Conservation (phyloP, 1,140 invertebrate species). For the Heliconius eleuchia region DNA sequence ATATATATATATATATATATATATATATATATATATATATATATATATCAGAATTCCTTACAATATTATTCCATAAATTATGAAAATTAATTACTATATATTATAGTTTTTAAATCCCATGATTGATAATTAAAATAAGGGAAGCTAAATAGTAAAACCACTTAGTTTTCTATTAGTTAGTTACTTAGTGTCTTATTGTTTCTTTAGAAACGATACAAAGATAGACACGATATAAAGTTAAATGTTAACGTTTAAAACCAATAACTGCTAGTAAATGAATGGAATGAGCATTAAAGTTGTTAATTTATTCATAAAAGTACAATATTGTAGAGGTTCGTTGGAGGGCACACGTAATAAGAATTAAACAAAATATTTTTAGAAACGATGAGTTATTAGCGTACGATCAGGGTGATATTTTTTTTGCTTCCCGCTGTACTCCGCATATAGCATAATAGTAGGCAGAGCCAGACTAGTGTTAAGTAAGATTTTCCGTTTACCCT, state of each 20-base stretch:
- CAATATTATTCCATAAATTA: too few species aligned
- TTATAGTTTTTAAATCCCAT: too few species aligned
- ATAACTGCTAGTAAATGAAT: neutral
- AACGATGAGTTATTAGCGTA: constrained; percentile 3
- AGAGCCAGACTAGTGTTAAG: too few species aligned
- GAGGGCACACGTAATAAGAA: neutral
- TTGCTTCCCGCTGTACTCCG: too few species aligned
- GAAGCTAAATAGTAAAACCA: neutral
- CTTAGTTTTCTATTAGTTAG: neutral
- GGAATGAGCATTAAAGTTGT: constrained; percentile 1
- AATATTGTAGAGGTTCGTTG: constrained; percentile 6
- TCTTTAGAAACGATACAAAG: neutral
- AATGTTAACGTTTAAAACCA: constrained; percentile 12
- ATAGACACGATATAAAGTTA: neutral
- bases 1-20: too few species aligned
- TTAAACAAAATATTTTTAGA: neutral
- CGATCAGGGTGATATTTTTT: neutral
- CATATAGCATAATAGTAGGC: too few species aligned
- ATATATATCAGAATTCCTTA: too few species aligned
- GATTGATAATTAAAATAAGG: too few species aligned
- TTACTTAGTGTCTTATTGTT: neutral
- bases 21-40: too few species aligned
- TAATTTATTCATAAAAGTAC: constrained; percentile 14
- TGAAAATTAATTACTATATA: too few species aligned
- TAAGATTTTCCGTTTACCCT: too few species aligned